phyloP scores from a whole-genome alignment of 1,140 invertebrate genomes.

The Leptopilina boulardi region DNA sequence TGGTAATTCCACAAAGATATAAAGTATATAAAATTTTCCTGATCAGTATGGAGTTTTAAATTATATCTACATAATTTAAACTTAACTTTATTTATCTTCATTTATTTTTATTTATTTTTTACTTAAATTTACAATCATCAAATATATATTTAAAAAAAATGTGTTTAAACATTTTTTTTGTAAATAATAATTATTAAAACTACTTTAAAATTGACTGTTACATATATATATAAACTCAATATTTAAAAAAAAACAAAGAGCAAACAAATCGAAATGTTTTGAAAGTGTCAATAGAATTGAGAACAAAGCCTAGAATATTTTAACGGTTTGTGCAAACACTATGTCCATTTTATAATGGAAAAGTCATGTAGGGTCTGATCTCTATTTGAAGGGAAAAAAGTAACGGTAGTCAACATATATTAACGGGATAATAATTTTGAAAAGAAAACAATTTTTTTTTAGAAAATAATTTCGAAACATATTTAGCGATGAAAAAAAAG shows the following conservation, averaged over 20 bases:
- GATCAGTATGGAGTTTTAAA: background rate
- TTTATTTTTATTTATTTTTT: no score
- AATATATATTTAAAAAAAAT: no score
- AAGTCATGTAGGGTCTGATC: conserved; percentile 21
- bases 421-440: conserved; percentile 14
- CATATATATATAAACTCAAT: no score
- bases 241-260: background rate
- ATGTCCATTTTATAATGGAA: conserved; percentile 29
- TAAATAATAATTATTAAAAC: no score
- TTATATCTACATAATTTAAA: no score
- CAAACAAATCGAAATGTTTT: background rate
- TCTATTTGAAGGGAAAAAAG: conserved; percentile 35
- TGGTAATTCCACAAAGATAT: background rate
- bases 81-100: no score
- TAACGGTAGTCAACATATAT: background rate
- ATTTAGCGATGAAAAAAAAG: no score
- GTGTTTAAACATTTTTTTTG: no score
- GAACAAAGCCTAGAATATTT: conserved; percentile 18
- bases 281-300: background rate
- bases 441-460: background rate
- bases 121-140: no score
- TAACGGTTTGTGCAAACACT: background rate
- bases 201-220: no score
- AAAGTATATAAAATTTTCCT: background rate
- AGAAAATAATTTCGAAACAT: no score